Percentiles rank a stretch among this genome's conserved stretches.
These are phyloP conservation scores for Triplophysa bombifrons DNA, from an alignment of 2,797 vertebrate genomes.

Conservation along the genomic window DNA sequence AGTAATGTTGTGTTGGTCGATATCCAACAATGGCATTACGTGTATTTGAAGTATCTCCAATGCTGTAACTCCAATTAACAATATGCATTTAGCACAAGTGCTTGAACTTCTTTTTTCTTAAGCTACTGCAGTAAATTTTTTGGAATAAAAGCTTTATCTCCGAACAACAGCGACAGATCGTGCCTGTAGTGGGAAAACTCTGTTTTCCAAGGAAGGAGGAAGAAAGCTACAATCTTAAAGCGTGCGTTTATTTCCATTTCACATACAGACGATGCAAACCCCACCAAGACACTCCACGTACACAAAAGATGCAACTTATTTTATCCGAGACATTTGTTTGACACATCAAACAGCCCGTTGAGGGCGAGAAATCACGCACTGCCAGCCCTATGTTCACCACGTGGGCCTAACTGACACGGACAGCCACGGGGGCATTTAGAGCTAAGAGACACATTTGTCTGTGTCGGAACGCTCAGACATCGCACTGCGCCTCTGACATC, in stretches of 20 bases:
- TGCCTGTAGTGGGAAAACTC: conserved; percentile 25
- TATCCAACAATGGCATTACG: background rate
- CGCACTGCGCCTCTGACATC: conserved; percentile 22
- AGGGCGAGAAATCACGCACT: background rate
- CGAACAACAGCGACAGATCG: conserved; percentile 21
- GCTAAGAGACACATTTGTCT: conserved; percentile 39
- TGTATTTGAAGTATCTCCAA: background rate
- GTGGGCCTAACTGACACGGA: conserved; percentile 28
- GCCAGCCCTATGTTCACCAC: conserved; percentile 2
- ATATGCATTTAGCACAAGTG: background rate
- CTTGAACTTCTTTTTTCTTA: background rate
- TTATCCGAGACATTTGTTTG: background rate
- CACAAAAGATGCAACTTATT: background rate
- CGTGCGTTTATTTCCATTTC: background rate
- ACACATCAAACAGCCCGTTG: conserved; percentile 13
- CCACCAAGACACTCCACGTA: background rate
- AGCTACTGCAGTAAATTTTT: conserved; percentile 23
- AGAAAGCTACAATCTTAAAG: background rate
- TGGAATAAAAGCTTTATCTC: conserved; percentile 33
- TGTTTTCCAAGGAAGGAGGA: background rate
- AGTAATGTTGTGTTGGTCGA: background rate
- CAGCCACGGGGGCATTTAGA: conserved; percentile 35
- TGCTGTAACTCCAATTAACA: background rate
- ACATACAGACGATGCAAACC: background rate
- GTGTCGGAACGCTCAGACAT: conserved; percentile 34